A percentile compares a stretch with the other conserved stretches of the same genome.
Evolutionary conservation across 2,888 invertebrate species (phyloP).

Genomic region (Hedychridium roseum): DNA sequence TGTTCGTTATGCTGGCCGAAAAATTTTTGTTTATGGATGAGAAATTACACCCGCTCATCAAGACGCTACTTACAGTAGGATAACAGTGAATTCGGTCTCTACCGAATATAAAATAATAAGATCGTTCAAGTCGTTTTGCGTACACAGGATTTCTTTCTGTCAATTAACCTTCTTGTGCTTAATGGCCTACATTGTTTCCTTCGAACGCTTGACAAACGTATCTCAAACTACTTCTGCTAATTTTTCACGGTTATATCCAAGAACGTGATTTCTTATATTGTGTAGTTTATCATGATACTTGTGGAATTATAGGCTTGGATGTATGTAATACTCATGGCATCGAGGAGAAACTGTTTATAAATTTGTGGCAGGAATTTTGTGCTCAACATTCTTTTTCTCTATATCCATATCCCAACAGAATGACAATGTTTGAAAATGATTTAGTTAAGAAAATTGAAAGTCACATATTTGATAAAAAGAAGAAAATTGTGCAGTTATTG

Average conservation of each 20-base stretch:
- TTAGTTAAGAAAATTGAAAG: slow-evolving; percentile 43
- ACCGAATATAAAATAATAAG: neutral
- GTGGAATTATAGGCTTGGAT: slow-evolving; percentile 44
- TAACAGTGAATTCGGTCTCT: too few relatives aligned
- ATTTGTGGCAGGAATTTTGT: slow-evolving; percentile 54
- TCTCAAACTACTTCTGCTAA: too few relatives aligned
- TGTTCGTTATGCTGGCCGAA: slow-evolving; percentile 1
- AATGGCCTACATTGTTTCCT: too few relatives aligned
- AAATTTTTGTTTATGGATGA: too few relatives aligned
- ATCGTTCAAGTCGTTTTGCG: neutral
- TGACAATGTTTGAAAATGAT: slow-evolving; percentile 33
- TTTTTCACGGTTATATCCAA: neutral
- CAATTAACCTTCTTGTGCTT: neutral
- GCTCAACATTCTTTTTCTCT: slow-evolving; percentile 27
- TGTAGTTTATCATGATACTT: neutral
- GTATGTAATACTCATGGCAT: slow-evolving; percentile 44
- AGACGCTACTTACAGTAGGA: too few relatives aligned
- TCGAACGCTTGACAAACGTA: too few relatives aligned
- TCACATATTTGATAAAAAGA: slow-evolving; percentile 24
- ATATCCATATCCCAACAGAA: too few relatives aligned
- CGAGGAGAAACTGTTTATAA: slow-evolving; percentile 49
- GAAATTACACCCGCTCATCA: too few relatives aligned
- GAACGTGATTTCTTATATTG: slow-evolving; percentile 8
- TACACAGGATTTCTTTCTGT: too few relatives aligned
- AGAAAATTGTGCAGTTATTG: too few relatives aligned